Base-by-base conservation (phyloP, 1,140 invertebrate genomes). In the Parasteatoda tepidariorum region DNA sequence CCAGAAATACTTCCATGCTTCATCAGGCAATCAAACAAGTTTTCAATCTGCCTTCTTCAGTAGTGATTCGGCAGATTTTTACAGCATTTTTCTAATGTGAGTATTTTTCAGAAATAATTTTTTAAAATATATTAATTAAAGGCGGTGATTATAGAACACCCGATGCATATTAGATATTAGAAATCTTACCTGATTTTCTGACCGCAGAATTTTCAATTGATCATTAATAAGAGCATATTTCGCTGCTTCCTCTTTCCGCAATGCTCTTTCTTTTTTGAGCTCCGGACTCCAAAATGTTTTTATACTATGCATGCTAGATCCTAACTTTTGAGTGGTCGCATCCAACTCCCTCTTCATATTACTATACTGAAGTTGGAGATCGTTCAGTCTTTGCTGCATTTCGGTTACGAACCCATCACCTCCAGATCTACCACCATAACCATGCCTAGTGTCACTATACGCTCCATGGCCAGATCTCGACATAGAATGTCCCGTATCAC, bases 221-320 rank as follows among this genome's bases (percentile, higher is more conserved):
- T 99, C 97, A 88, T 97, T 98, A 89, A 99, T 96, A 86, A 98
- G 92, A 88, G 94, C 95, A 92, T 97, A 98, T 89, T 98, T 98
- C 87, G 96, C 96, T 87, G 95, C 97, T 90, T 99, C 98, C 89
- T 99, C 98, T 90, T 99, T 99, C 71, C 98, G 91, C 64, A 99
- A 88, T 15, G 97, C 96, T 81, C 98, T 90, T 90, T 99, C 98
- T 91, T 98, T 99, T 90, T 99, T 99, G 87, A 99, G 91, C 89
- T 99, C 98, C 0, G 98, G 98, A 89, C 96, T 98, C 98, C 98
- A 99, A 90, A 99, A 99, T 13, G 97, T 99, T 90, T 99, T 99
- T 88, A 99, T 99, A 89, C 96, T 97, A 90, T 99, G 97, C 97
- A 99, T 99, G 87, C 95, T 97, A 87, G 97, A 98, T 87, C 96